Evolutionary conservation across 2,888 invertebrate genomes (phyloP), one percentile per base, ranked within the genome.

Genomic region (Onchidella celtica): DNA sequence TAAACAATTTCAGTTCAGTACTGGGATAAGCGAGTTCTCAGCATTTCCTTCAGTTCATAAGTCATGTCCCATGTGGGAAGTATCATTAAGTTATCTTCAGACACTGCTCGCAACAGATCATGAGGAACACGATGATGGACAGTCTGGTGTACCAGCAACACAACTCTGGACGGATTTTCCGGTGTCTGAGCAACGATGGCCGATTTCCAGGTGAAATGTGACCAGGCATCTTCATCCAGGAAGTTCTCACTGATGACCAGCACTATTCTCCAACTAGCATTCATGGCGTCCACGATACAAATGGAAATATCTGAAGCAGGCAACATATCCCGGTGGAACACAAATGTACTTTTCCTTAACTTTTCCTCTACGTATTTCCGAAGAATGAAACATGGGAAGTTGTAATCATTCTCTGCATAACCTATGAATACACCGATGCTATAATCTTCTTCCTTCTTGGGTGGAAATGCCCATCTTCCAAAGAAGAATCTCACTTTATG

Each of bases 241-340:
- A 47, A 47, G 47, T 47, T 17, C 6, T 79, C n/a, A 24, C 36
- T 72, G 40, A 27, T n/a, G 2, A 79, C 63, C 14, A 79, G 72
- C 29, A 79, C n/a, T 4, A 72, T 63, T 47, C 79, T 59, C 79
- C 79, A 79, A 24, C 79, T 79, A 47, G 0, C 14, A 27, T 63
- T 79, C 0, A 79, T 63, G n/a, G 79, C 79, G 4, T 72, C 79
- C 14, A 79, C 34, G 38, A 79, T 72, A n/a, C 36, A 17, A 3
- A n/a, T 57, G 38, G 79, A 61, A 6, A 32, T n/a, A 9, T 70
- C 40, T 11, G 32, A 17, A 0, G 70, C 27, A 14, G 47, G 29
- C n/a, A 29, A 11, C n/a, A 47, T n/a, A 32, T 79, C 72, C 24
- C 70, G 66, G 40, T 79, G 17, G 1, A 9, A 24, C 14, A 79